Evolutionary conservation across 2,113 vertebrate genomes (phyloP).

Genomic region (Ptyas mucosa): DNA sequence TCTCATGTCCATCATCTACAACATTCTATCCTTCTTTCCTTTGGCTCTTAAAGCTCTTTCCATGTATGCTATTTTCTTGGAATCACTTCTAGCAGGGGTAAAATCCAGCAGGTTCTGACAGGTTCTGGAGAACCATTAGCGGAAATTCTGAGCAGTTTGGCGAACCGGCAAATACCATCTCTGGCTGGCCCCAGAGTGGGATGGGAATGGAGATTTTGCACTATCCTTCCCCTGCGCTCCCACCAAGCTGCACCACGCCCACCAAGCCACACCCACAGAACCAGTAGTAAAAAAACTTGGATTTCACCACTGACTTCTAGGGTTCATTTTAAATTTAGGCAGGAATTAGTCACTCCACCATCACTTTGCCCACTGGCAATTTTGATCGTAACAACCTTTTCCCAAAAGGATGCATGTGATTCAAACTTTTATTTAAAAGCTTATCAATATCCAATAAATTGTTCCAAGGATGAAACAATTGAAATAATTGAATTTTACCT

Average conservation of each 20-base stretch:
- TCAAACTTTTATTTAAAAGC: background rate
- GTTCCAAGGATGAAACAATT: background rate
- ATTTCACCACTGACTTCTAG: too few relatives aligned
- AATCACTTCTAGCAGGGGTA: background rate
- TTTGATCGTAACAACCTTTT: background rate
- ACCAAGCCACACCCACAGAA: too few relatives aligned
- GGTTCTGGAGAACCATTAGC: too few relatives aligned
- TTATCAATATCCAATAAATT: background rate
- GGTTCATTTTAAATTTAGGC: background rate
- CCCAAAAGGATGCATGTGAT: background rate
- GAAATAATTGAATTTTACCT: background rate
- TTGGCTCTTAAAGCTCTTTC: background rate
- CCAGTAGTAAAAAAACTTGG: too few relatives aligned
- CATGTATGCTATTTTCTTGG: background rate
- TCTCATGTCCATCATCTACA: background rate
- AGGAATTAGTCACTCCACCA: background rate
- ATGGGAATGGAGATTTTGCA: too few relatives aligned
- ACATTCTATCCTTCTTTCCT: background rate
- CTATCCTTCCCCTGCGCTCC: too few relatives aligned
- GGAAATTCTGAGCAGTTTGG: too few relatives aligned
- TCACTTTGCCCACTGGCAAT: background rate
- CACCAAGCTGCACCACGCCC: too few relatives aligned
- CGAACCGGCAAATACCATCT: too few relatives aligned
- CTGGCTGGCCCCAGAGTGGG: too few relatives aligned
- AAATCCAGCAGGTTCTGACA: too few relatives aligned